A percentile compares a stretch with the other conserved stretches of the same genome.
These are phyloP conservation scores for Neosalanx taihuensis DNA, from an alignment of 2,797 vertebrate species.

Conservation along the genomic window DNA sequence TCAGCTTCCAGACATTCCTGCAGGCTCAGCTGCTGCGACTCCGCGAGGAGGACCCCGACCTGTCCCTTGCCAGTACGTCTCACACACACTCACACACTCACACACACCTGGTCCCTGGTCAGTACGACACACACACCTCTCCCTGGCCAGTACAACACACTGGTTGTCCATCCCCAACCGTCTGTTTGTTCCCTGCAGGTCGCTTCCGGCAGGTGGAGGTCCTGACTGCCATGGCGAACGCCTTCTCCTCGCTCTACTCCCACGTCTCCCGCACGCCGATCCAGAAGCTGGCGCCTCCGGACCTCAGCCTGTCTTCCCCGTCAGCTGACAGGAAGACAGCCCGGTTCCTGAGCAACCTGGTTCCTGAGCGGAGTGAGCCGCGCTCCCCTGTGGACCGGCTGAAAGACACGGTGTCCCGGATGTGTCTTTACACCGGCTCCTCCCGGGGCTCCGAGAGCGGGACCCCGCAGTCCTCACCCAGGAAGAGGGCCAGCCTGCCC, in stretches of 20 bases:
- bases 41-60: slow-evolving; percentile 83
- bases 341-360: slow-evolving; percentile 58
- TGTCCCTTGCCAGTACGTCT: slow-evolving; percentile 85
- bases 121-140: not conserved
- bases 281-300: slow-evolving; percentile 76
- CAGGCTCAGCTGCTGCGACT: slow-evolving; percentile 83
- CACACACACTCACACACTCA: too few species aligned
- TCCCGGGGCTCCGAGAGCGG: slow-evolving; percentile 61
- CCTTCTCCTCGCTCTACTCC: slow-evolving; percentile 90
- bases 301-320: slow-evolving; percentile 69
- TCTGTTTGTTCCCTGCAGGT: slow-evolving; percentile 62
- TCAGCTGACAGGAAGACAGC: slow-evolving; percentile 62
- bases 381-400: slow-evolving; percentile 80
- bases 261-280: slow-evolving; percentile 85
- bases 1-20: slow-evolving; percentile 88
- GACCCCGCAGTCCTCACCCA: slow-evolving; percentile 37
- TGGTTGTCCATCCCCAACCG: too few species aligned
- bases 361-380: slow-evolving; percentile 58
- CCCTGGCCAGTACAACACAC: not conserved
- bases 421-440: slow-evolving; percentile 84
- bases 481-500: slow-evolving; percentile 31
- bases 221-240: slow-evolving; percentile 81
- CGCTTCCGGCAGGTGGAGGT: slow-evolving; percentile 90
- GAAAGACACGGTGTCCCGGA: slow-evolving; percentile 83
- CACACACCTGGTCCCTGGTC: not conserved